Percentiles rank a stretch among this genome's conserved stretches.
Conservation (phyloP, 2,797 vertebrate genomes). For the Adelosebastes latens region DNA sequence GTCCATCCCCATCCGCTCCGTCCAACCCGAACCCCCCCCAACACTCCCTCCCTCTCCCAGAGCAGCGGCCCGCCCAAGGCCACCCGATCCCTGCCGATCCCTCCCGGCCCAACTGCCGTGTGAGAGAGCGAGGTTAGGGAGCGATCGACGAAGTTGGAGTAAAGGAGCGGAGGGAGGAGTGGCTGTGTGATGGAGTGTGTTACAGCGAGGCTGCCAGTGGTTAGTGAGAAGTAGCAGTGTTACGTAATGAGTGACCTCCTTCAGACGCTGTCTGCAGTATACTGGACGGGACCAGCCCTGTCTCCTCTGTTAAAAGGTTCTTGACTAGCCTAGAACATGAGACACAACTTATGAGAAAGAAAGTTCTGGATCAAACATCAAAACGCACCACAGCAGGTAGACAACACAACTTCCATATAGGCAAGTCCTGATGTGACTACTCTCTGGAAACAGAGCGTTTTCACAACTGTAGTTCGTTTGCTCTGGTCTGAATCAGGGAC, state of each 20-base stretch:
- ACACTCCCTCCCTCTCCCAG: conserved; percentile 20
- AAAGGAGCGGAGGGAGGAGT: conserved; percentile 13
- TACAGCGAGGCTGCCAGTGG: conserved; percentile 46
- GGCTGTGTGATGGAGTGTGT: conserved; percentile 15
- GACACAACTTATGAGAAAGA: conserved; percentile 34
- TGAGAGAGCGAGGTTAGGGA: conserved; percentile 13
- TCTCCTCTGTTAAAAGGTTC: conserved; percentile 86
- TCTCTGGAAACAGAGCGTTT: too few species aligned
- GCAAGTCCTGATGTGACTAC: too few species aligned
- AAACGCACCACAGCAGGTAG: background rate
- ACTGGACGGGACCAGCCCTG: conserved; percentile 81
- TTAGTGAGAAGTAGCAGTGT: conserved; percentile 74
- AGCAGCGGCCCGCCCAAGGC: background rate
- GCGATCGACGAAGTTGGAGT: conserved; percentile 5
- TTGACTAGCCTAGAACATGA: conserved; percentile 86
- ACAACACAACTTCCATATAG: too few species aligned
- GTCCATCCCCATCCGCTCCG: conserved; percentile 12
- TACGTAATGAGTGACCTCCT: conserved; percentile 79
- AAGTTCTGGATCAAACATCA: too few species aligned
- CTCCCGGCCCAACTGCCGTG: background rate
- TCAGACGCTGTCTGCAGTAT: conserved; percentile 82
- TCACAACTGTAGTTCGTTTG: too few species aligned
- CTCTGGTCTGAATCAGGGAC: too few species aligned
- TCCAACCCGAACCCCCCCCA: conserved; percentile 21
- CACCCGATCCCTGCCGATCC: conserved; percentile 8